Evolutionary conservation across 2,888 invertebrate genomes (phyloP).

Genomic region (Lathronympha strigana): DNA sequence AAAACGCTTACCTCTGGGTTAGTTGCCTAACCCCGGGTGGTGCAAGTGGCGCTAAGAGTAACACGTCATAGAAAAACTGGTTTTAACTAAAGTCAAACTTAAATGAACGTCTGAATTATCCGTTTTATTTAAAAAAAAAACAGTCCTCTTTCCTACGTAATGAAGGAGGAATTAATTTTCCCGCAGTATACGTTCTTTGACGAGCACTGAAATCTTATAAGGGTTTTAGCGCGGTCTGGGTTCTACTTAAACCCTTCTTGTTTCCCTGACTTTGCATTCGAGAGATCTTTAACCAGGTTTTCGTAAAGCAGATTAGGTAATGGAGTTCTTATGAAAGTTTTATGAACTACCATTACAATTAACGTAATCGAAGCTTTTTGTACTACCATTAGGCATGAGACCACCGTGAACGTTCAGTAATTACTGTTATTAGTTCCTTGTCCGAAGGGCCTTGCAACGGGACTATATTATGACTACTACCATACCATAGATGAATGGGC

Average conservation of each 20-base stretch:
- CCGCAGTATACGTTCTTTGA: slow-evolving; percentile 31
- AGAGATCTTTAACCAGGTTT: slow-evolving; percentile 20
- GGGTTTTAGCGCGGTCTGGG: slow-evolving; percentile 35
- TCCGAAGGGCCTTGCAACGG: not conserved
- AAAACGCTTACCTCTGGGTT: no score
- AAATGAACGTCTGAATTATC: slow-evolving; percentile 17
- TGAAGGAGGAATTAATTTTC: slow-evolving; percentile 28
- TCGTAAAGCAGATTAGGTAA: slow-evolving; percentile 37
- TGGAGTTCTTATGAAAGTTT: not conserved
- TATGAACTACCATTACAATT: not conserved
- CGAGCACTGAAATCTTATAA: slow-evolving; percentile 38
- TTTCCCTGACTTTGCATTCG: slow-evolving; percentile 23
- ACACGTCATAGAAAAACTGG: no score
- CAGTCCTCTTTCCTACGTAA: slow-evolving; percentile 17
- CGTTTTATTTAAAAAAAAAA: slow-evolving; percentile 28
- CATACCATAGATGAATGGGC: not conserved
- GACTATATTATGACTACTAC: no score
- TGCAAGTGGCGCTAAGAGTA: no score
- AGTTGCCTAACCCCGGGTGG: no score
- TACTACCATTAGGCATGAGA: slow-evolving; percentile 5
- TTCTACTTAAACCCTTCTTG: slow-evolving; percentile 33
- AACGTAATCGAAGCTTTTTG: not conserved
- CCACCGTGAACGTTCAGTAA: slow-evolving; percentile 5
- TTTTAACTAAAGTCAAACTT: not conserved
- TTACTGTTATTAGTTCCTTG: slow-evolving; percentile 13